phyloP scores from a whole-genome alignment of 2,113 vertebrate genomes.

The Barbus barbus region DNA sequence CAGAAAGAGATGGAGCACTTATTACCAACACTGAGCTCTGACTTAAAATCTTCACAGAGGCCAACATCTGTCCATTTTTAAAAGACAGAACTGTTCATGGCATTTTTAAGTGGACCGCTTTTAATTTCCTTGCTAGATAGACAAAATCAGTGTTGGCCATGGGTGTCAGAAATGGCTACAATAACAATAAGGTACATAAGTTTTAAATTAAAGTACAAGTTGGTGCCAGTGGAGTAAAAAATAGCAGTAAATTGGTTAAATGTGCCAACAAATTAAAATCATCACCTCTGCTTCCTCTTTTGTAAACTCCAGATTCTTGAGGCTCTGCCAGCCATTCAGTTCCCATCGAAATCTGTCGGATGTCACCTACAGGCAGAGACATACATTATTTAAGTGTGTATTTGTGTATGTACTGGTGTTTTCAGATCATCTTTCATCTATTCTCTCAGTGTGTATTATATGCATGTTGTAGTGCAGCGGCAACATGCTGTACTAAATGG shows the following conservation, averaged over 20 bases:
- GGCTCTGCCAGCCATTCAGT: constrained; percentile 57
- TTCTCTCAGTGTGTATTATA: background rate
- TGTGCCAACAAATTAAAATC: background rate
- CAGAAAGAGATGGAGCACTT: background rate
- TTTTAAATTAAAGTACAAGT: background rate
- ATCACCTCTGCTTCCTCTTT: constrained; percentile 59
- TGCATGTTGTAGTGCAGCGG: background rate
- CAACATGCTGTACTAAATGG: constrained; percentile 30
- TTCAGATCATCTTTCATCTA: background rate
- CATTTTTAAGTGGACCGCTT: background rate
- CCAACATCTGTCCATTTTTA: background rate
- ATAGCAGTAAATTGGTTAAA: background rate
- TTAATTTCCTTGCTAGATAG: background rate
- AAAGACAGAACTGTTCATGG: background rate
- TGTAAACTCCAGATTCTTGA: constrained; percentile 58
- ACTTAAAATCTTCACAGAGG: background rate
- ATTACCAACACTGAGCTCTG: constrained; percentile 16
- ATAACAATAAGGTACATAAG: background rate
- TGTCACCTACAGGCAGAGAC: constrained; percentile 47
- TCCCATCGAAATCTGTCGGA: constrained; percentile 46
- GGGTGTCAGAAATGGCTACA: background rate
- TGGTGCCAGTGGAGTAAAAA: background rate
- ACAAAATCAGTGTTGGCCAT: background rate
- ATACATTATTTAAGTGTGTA: background rate
- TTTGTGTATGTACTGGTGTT: background rate